Evolutionary conservation across 2,888 invertebrate genomes (phyloP).

Genomic region (Rotaria socialis): DNA sequence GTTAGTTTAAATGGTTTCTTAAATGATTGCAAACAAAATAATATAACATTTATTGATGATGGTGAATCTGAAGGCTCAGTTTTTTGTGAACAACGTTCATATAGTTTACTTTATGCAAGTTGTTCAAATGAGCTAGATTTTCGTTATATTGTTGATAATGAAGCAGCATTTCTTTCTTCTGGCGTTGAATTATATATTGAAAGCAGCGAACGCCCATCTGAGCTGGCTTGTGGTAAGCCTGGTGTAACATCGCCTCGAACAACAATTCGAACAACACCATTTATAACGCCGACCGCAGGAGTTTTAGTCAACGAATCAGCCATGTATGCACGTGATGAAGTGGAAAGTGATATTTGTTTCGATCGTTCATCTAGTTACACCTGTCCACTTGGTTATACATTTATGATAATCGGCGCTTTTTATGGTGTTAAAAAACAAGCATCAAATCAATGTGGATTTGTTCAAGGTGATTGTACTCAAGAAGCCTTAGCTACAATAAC

Average conservation of each 20-base stretch:
- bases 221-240: not conserved
- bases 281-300: not conserved
- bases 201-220: not conserved
- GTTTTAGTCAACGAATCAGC: not conserved
- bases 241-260: not conserved
- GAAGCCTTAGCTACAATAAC: too few relatives aligned
- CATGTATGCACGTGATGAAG: not conserved
- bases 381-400: not conserved
- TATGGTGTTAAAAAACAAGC: not conserved
- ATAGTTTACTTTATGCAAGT: constrained; percentile 8
- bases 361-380: not conserved
- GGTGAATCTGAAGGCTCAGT: not conserved
- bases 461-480: not conserved
- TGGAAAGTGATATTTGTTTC: not conserved
- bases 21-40: not conserved
- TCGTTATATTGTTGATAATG: not conserved
- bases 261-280: not conserved
- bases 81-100: not conserved
- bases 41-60: not conserved
- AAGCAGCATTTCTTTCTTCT: not conserved
- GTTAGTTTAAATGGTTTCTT: not conserved
- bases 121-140: constrained; percentile 19
- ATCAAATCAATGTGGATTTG: not conserved
- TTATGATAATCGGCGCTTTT: not conserved
- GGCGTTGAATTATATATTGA: constrained; percentile 19